Conservation (phyloP, 2,113 vertebrate species). For the Spermophilus dauricus region DNA sequence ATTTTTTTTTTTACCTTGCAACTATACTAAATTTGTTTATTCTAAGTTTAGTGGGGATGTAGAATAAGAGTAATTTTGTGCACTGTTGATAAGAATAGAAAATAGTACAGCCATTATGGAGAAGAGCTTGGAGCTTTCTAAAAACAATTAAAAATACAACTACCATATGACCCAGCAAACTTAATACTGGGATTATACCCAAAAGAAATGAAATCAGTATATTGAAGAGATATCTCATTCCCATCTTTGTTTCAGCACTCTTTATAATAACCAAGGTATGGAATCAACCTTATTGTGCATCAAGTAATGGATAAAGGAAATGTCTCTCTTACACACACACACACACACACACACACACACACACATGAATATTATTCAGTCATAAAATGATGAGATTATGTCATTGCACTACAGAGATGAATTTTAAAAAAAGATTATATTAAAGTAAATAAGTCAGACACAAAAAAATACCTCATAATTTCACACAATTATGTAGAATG, state of each 20-base stretch:
- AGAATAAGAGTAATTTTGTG: background rate
- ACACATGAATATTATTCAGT: background rate
- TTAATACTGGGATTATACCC: background rate
- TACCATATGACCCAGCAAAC: background rate
- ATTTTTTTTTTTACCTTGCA: no score
- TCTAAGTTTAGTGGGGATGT: background rate
- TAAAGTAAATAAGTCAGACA: background rate
- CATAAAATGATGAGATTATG: background rate
- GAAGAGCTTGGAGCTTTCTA: background rate
- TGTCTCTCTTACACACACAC: no score
- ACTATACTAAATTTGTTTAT: background rate
- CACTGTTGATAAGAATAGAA: background rate
- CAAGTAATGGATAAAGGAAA: no score
- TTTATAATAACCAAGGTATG: background rate
- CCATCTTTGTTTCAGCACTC: background rate
- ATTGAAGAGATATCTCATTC: background rate
- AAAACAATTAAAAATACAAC: background rate
- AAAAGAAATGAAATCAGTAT: background rate
- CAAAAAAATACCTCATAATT: background rate
- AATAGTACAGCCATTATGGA: background rate
- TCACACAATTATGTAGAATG: background rate
- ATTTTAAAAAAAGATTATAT: background rate
- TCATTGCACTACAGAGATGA: background rate
- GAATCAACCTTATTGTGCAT: background rate
- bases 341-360: no score